phyloP scores from a whole-genome alignment of 2,797 vertebrate genomes.

The Synanceia verrucosa region DNA sequence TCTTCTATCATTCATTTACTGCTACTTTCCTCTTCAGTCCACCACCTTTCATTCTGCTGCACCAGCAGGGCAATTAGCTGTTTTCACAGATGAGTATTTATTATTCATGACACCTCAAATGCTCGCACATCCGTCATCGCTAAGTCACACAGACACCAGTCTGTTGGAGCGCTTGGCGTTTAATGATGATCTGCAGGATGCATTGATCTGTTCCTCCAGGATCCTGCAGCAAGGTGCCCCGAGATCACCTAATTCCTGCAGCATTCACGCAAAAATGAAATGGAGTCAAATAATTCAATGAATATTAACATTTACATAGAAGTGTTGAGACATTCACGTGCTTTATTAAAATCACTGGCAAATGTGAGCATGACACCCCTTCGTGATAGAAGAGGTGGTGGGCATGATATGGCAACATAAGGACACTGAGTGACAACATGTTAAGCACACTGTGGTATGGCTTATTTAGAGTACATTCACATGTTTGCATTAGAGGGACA shows the following conservation, averaged over 20 bases:
- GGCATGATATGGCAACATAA: constrained; percentile 65
- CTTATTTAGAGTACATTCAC: constrained; percentile 81
- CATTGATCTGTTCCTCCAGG: not conserved
- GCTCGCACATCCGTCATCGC: constrained; percentile 41
- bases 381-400: constrained; percentile 41
- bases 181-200: constrained; percentile 38
- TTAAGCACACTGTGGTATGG: constrained; percentile 79
- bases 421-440: constrained; percentile 67
- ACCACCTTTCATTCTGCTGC: constrained; percentile 24
- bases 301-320: constrained; percentile 40
- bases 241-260: not conserved
- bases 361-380: not conserved
- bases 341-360: constrained; percentile 56
- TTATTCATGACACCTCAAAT: constrained; percentile 65
- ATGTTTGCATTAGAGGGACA: constrained; percentile 59
- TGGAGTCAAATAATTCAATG: constrained; percentile 67
- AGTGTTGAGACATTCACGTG: constrained; percentile 61
- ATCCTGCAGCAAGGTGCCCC: constrained; percentile 20
- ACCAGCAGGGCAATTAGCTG: constrained; percentile 36
- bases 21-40: not conserved
- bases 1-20: not conserved
- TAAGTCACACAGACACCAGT: constrained; percentile 24
- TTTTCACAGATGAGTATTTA: constrained; percentile 45
- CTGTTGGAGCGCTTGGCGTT: constrained; percentile 34
- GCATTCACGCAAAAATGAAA: not conserved